A percentile compares a stretch with the other conserved stretches of the same genome.
These are phyloP conservation scores for Tetrao urogallus DNA, from an alignment of 2,113 vertebrate species.

Conservation along the genomic window DNA sequence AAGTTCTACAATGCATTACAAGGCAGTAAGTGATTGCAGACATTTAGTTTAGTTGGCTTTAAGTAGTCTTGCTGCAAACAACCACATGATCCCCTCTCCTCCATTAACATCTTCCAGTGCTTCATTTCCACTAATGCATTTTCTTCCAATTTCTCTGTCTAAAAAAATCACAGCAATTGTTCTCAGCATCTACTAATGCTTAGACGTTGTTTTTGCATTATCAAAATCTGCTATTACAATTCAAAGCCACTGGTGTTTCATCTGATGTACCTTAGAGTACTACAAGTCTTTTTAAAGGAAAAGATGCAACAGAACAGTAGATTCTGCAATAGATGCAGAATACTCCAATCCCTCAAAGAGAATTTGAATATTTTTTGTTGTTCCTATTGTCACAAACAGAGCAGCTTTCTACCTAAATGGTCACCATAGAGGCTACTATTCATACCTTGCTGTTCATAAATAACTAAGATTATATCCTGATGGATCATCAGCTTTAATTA, in stretches of 20 bases:
- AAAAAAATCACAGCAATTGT: neutral
- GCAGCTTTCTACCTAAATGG: neutral
- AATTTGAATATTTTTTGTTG: neutral
- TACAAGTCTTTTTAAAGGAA: neutral
- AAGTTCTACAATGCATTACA: fast-evolving
- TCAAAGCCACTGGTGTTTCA: neutral
- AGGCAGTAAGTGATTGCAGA: neutral
- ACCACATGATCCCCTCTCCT: neutral
- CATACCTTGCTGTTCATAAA: neutral
- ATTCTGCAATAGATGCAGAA: neutral
- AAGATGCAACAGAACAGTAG: neutral
- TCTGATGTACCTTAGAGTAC: neutral
- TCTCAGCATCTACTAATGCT: neutral
- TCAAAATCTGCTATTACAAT: neutral
- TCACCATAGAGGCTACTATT: neutral
- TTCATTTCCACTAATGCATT: neutral
- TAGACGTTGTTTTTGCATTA: neutral
- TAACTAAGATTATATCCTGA: neutral
- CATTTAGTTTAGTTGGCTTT: neutral
- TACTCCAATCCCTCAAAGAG: neutral
- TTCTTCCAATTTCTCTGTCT: neutral
- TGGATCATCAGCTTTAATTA: neutral
- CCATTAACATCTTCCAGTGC: neutral
- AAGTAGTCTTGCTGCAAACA: neutral
- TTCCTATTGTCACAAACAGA: neutral